phyloP scores from a whole-genome alignment of 2,888 invertebrate genomes.

The Melieria picta region DNA sequence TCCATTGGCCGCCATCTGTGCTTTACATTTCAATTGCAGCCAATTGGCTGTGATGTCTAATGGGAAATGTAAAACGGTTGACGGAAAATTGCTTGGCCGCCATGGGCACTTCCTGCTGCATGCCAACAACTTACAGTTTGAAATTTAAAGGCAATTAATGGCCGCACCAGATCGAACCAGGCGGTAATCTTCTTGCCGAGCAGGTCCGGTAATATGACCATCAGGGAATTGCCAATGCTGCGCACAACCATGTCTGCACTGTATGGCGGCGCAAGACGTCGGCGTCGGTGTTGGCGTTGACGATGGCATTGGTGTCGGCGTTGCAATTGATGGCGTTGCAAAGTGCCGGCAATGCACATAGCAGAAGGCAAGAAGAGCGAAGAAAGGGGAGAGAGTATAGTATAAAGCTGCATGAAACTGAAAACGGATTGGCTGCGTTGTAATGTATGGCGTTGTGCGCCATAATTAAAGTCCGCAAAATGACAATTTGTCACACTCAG shows the following conservation, averaged over 20 bases:
- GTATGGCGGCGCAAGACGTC: constrained; percentile 37
- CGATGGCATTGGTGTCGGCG: too few species aligned
- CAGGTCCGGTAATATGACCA: constrained; percentile 88
- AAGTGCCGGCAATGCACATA: too few species aligned
- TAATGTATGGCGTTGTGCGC: too few species aligned
- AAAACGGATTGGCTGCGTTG: too few species aligned
- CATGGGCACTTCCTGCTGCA: not conserved
- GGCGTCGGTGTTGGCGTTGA: too few species aligned
- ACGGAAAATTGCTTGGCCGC: not conserved
- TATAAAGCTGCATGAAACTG: not conserved
- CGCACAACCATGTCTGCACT: constrained; percentile 89
- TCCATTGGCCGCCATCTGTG: not conserved
- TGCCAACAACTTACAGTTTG: constrained; percentile 79
- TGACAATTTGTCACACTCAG: too few species aligned
- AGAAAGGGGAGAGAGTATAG: too few species aligned
- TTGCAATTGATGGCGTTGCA: too few species aligned
- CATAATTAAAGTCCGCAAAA: too few species aligned
- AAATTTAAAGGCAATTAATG: constrained; percentile 93
- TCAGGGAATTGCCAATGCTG: constrained; percentile 89
- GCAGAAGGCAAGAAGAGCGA: too few species aligned
- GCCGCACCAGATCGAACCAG: constrained; percentile 91
- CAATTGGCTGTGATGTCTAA: not conserved
- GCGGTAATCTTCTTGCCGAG: constrained; percentile 90
- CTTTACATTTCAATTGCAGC: not conserved
- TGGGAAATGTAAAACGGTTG: not conserved